Conservation (phyloP, 2,888 invertebrate genomes). For the Siphonodentalium dalli region DNA sequence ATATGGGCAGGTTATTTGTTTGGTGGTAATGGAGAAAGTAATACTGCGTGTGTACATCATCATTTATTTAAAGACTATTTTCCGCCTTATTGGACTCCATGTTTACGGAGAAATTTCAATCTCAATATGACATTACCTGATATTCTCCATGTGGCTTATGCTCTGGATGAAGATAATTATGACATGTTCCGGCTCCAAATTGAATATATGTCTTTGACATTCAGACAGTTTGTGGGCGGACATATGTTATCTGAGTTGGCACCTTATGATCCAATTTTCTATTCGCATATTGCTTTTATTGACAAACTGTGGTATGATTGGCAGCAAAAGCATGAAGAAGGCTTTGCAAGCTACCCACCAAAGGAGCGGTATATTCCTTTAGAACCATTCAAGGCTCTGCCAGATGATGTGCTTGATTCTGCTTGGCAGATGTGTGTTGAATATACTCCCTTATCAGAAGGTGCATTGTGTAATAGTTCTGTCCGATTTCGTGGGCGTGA, state of each 20-base stretch:
- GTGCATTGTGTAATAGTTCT: constrained; percentile 43
- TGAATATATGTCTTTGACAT: constrained; percentile 45
- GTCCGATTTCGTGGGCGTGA: constrained; percentile 42
- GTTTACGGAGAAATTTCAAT: constrained; percentile 55
- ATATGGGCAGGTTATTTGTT: constrained; percentile 59
- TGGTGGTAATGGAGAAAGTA: constrained; percentile 55
- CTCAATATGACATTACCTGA: constrained; percentile 49
- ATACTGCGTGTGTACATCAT: constrained; percentile 49
- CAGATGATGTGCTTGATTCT: constrained; percentile 58
- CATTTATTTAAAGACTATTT: constrained; percentile 59
- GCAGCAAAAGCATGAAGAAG: constrained; percentile 46
- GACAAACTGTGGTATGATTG: constrained; percentile 61
- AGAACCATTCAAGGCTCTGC: constrained; percentile 51
- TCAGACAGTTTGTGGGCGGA: constrained; percentile 59
- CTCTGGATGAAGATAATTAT: constrained; percentile 47
- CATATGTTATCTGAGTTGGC: constrained; percentile 54
- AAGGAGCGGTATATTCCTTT: constrained; percentile 48
- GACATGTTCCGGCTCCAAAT: constrained; percentile 48
- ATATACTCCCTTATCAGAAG: constrained; percentile 49
- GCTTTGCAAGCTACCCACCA: constrained; percentile 46
- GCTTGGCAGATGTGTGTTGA: constrained; percentile 55
- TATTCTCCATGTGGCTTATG: constrained; percentile 53
- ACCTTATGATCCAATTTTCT: constrained; percentile 59
- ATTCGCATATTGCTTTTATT: constrained; percentile 57
- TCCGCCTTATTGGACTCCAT: constrained; percentile 53